phyloP scores from a whole-genome alignment of 1,140 invertebrate genomes.

The Megalonaias nervosa region DNA sequence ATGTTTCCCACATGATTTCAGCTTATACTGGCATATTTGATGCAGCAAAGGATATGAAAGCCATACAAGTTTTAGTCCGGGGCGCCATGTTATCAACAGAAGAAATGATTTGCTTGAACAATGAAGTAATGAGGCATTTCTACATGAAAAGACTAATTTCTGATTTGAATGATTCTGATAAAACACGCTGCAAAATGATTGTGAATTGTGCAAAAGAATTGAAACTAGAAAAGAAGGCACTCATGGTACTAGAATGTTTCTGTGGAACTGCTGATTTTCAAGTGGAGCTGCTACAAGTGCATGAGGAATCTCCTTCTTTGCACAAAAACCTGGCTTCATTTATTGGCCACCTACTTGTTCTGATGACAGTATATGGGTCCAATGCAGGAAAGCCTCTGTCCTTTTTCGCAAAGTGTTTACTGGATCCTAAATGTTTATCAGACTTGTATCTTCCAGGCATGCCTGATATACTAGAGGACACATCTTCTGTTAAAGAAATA shows the following conservation, averaged over 20 bases:
- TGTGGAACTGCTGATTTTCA: conserved; percentile 9
- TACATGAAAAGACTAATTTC: background rate
- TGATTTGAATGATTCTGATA: background rate
- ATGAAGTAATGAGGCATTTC: conserved; percentile 5
- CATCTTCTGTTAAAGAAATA: background rate
- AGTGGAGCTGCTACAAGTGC: background rate
- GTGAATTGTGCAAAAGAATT: background rate
- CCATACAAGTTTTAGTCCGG: background rate
- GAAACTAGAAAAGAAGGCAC: background rate
- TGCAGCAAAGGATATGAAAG: background rate
- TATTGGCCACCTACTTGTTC: background rate
- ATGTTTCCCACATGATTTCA: background rate
- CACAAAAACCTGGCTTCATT: conserved; percentile 9
- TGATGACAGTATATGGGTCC: background rate
- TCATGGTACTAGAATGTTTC: conserved; percentile 2
- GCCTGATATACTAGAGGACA: background rate
- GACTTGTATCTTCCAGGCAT: background rate
- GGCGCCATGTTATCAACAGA: conserved; percentile 2
- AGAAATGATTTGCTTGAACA: conserved; percentile 3
- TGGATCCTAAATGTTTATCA: background rate
- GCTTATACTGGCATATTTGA: background rate
- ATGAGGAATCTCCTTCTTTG: conserved; percentile 4
- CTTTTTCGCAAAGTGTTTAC: background rate
- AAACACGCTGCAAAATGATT: background rate
- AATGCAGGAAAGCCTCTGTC: background rate